These are phyloP conservation scores for Scaptomyza pallida DNA, from an alignment of 1,140 invertebrate species.

Conservation along the genomic window DNA sequence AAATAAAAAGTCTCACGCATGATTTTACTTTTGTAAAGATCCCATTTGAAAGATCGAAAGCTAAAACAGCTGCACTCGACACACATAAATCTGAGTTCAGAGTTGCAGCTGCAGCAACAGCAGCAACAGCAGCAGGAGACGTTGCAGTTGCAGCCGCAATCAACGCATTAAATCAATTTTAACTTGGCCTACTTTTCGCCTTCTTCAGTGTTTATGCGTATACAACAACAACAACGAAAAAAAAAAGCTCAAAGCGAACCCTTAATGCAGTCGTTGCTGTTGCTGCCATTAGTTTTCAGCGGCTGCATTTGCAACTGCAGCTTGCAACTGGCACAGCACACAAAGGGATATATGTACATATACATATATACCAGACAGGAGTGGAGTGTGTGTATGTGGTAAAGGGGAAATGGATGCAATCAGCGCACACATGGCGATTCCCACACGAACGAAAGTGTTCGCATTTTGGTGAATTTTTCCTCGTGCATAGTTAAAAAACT, in stretches of 20 bases:
- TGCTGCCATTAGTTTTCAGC: constrained; percentile 12
- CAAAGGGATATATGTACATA: constrained; percentile 1
- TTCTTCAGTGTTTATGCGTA: background rate
- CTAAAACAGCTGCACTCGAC: constrained; percentile 47
- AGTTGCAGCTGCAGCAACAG: constrained; percentile 46
- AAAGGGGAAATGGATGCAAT: constrained; percentile 55
- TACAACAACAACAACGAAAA: background rate
- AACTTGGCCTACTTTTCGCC: constrained; percentile 77
- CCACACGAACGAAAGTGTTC: constrained; percentile 16
- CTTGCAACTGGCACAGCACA: constrained; percentile 55
- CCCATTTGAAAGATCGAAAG: constrained; percentile 26
- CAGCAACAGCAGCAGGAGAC: constrained; percentile 5
- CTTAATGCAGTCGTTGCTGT: constrained; percentile 42
- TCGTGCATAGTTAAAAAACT: constrained; percentile 40
- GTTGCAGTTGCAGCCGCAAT: constrained; percentile 51
- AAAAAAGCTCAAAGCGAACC: constrained; percentile 33
- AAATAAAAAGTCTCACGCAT: constrained; percentile 23
- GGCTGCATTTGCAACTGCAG: constrained; percentile 48
- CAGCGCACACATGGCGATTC: constrained; percentile 52
- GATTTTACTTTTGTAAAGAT: constrained; percentile 34
- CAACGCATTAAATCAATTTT: constrained; percentile 82
- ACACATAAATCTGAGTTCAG: constrained; percentile 53
- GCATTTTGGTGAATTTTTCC: constrained; percentile 42
- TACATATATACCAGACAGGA: constrained; percentile 2
- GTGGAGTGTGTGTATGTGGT: background rate